Evolutionary conservation across 1,140 invertebrate genomes (phyloP).

Genomic region (Thaumatotibia leucotreta): DNA sequence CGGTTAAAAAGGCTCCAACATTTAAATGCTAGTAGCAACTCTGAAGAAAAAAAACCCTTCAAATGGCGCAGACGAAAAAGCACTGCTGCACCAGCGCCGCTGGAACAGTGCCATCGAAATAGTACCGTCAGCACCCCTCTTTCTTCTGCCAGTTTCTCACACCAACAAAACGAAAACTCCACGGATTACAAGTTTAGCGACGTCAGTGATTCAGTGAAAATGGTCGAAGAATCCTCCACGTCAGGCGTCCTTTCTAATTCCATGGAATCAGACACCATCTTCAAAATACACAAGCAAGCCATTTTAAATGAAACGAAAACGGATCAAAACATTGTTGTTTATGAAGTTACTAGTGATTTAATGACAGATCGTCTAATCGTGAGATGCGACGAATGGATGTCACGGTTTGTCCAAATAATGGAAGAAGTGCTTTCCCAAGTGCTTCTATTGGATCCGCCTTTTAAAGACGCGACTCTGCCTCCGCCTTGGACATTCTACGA

Average conservation of each 20-base stretch:
- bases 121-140: neutral
- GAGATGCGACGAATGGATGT: constrained; percentile 55
- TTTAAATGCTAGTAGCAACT: neutral
- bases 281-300: neutral
- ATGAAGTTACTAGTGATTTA: constrained; percentile 36
- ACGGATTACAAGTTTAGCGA: constrained; percentile 18
- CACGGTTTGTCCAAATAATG: constrained; percentile 62
- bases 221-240: constrained; percentile 33
- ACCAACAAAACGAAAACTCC: neutral
- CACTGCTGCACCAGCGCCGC: neutral
- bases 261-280: neutral
- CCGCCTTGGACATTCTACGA: constrained; percentile 55
- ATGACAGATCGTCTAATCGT: constrained; percentile 48
- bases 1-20: constrained; percentile 21
- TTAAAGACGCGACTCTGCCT: constrained; percentile 25
- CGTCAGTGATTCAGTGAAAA: constrained; percentile 15
- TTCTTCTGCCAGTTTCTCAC: neutral
- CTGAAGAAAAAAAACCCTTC: constrained; percentile 24
- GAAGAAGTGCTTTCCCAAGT: constrained; percentile 53
- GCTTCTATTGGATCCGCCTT: constrained; percentile 34
- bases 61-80: constrained; percentile 29
- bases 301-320: neutral
- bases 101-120: neutral
- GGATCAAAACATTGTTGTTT: constrained; percentile 38
- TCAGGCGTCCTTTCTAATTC: constrained; percentile 32